These are phyloP conservation scores for Lamproptera curius DNA, from an alignment of 2,888 invertebrate genomes.

Conservation along the genomic window DNA sequence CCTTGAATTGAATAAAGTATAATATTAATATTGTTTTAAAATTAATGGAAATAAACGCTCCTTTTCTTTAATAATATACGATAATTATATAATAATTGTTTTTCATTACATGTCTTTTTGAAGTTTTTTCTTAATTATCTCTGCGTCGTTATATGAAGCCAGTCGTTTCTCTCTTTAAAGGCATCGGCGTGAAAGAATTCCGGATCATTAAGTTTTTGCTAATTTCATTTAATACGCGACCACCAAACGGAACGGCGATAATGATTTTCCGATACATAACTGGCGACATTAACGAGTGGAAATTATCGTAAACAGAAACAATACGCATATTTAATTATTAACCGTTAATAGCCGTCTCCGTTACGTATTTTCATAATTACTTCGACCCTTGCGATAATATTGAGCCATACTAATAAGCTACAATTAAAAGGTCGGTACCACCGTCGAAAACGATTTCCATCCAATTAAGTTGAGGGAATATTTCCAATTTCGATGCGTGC, in stretches of 20 bases:
- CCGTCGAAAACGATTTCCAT: slow-evolving; percentile 50
- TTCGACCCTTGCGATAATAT: slow-evolving; percentile 28
- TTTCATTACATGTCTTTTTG: background rate
- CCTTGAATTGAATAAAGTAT: background rate
- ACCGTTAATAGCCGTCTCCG: slow-evolving; percentile 14
- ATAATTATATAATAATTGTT: background rate
- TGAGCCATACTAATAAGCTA: slow-evolving; percentile 38
- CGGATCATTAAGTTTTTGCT: background rate
- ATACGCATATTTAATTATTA: slow-evolving; percentile 8
- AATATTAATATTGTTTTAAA: background rate
- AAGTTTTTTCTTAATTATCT: slow-evolving; percentile 4
- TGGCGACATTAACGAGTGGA: background rate
- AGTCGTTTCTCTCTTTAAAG: background rate
- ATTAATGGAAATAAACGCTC: background rate
- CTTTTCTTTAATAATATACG: background rate
- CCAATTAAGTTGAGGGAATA: slow-evolving; percentile 49
- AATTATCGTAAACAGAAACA: background rate
- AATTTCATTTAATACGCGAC: background rate
- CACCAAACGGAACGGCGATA: background rate
- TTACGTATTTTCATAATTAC: slow-evolving; percentile 16
- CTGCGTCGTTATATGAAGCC: background rate
- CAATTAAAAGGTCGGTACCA: slow-evolving; percentile 40
- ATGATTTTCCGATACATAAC: slow-evolving; percentile 3
- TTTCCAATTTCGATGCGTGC: slow-evolving; percentile 47
- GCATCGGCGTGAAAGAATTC: slow-evolving; percentile 8